These are phyloP conservation scores for Eudorcas thomsonii DNA, from an alignment of 2,113 vertebrate species.

Conservation along the genomic window DNA sequence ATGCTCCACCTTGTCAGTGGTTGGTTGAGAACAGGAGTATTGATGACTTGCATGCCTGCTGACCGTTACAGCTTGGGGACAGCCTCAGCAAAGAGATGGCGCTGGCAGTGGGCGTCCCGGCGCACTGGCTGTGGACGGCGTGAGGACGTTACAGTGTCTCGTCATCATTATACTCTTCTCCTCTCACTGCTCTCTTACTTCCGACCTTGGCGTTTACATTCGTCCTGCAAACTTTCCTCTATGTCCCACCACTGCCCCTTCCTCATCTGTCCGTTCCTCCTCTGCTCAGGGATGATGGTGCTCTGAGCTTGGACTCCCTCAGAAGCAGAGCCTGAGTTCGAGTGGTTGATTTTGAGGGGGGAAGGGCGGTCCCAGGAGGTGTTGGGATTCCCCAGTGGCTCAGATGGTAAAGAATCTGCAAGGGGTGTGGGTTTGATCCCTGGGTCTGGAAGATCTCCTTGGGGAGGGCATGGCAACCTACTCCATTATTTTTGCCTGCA, in stretches of 20 bases:
- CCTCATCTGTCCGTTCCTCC: fast-evolving
- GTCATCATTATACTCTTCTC: not conserved
- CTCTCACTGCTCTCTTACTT: not conserved
- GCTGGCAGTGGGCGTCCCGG: not conserved
- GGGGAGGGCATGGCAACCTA: not conserved
- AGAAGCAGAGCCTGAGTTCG: not conserved
- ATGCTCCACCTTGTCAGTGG: not conserved
- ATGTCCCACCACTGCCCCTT: not conserved
- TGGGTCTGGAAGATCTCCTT: not conserved
- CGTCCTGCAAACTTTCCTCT: not conserved
- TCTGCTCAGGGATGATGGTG: not conserved
- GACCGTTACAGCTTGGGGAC: not conserved
- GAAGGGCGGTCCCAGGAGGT: not conserved
- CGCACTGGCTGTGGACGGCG: fast-evolving
- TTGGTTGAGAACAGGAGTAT: not conserved
- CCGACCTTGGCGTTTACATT: not conserved
- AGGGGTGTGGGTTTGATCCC: not conserved
- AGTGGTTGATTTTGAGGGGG: not conserved
- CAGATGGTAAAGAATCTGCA: not conserved
- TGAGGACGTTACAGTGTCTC: not conserved
- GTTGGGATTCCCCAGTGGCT: not conserved
- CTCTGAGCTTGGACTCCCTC: not conserved
- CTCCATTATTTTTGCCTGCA: not conserved
- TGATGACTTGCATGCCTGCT: not conserved
- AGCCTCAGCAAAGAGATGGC: too few species aligned